These are phyloP conservation scores for Marmota monax DNA, from an alignment of 2,113 vertebrate species.

Conservation along the genomic window DNA sequence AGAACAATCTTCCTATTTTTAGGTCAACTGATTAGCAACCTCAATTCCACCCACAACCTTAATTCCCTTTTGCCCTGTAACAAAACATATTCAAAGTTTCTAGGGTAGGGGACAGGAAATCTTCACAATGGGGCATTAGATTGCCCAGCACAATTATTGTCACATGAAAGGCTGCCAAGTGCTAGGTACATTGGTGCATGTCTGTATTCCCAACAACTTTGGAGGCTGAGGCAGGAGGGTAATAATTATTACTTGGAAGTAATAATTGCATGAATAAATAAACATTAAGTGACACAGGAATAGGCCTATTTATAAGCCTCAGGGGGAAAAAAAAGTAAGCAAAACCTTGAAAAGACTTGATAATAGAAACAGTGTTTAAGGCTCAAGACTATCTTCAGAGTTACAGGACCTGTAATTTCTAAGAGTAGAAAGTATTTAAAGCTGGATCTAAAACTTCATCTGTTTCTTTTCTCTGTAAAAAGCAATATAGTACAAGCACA, in stretches of 20 bases:
- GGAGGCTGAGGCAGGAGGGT: too few relatives aligned
- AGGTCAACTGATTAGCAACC: background rate
- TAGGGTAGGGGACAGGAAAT: background rate
- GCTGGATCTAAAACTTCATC: background rate
- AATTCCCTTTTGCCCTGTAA: background rate
- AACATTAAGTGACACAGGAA: background rate
- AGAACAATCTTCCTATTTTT: background rate
- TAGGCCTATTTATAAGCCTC: background rate
- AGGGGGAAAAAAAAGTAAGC: background rate
- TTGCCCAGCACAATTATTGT: background rate
- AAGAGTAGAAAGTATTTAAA: background rate
- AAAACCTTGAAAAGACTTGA: constrained; percentile 27
- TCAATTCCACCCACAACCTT: background rate
- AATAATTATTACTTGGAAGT: too few relatives aligned
- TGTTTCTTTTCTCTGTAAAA: background rate
- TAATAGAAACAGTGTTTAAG: constrained; percentile 5
- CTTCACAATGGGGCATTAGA: background rate
- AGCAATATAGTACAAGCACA: background rate
- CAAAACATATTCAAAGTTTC: background rate
- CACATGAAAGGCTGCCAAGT: background rate
- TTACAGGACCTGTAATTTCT: background rate
- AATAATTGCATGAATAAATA: background rate
- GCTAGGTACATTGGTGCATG: background rate
- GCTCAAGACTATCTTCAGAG: background rate
- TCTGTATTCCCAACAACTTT: too few relatives aligned